Conservation (phyloP, 2,888 invertebrate species). For the Agriopis aurantiaria region DNA sequence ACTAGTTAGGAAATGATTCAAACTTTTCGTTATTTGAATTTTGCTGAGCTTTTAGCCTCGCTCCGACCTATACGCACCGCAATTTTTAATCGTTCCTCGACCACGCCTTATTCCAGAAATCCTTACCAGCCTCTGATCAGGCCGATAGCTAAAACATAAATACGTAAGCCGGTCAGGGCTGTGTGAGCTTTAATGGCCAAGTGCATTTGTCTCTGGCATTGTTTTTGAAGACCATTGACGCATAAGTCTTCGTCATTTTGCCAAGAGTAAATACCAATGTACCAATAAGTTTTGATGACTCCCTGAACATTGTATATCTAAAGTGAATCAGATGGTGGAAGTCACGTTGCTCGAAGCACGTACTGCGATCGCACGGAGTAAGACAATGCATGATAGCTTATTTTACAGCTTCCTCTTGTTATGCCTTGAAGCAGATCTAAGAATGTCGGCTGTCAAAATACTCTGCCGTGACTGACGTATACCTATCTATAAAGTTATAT, state of each 20-base stretch:
- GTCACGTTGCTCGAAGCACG: conserved; percentile 22
- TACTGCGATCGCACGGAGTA: background rate
- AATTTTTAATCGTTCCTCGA: too few species aligned
- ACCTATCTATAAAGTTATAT: too few species aligned
- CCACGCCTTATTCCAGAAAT: too few species aligned
- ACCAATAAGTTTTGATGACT: background rate
- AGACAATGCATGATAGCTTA: conserved; percentile 13
- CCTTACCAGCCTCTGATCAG: background rate
- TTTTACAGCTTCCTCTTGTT: conserved; percentile 11
- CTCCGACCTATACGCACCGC: too few species aligned
- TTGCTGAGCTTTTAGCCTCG: too few species aligned
- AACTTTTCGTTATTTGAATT: too few species aligned
- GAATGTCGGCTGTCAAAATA: background rate
- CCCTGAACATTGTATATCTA: conserved; percentile 11
- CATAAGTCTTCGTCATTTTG: conserved; percentile 4
- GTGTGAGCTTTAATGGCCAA: background rate
- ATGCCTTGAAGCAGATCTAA: background rate
- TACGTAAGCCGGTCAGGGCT: background rate
- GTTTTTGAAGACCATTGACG: conserved; percentile 1
- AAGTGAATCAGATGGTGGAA: conserved; percentile 25
- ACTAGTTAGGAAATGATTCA: too few species aligned
- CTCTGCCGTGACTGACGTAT: background rate
- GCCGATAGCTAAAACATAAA: background rate
- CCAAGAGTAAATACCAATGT: background rate
- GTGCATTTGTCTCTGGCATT: background rate